Percentiles rank a stretch among this genome's conserved stretches.
Conservation (phyloP, 2,888 invertebrate genomes). For the Parascotia fuliginaria region DNA sequence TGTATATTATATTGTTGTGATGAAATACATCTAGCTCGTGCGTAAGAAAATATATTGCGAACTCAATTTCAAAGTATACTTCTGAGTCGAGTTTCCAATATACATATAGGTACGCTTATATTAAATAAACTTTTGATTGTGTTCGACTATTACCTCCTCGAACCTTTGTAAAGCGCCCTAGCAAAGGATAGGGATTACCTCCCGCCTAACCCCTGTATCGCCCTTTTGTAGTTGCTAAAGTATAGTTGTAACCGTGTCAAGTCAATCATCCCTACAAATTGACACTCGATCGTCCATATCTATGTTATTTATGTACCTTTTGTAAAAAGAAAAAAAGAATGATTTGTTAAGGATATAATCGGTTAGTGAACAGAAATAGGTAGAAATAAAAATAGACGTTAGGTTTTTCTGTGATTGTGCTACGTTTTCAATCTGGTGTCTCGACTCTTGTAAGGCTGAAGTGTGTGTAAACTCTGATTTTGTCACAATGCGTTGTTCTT, state of each 20-base stretch:
- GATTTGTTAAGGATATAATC: background rate
- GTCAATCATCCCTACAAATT: conserved; percentile 8
- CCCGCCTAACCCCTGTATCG: background rate
- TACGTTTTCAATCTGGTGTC: too few species aligned
- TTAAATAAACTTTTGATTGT: conserved; percentile 1
- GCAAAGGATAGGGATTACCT: background rate
- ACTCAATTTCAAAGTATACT: background rate
- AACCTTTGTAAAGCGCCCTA: background rate
- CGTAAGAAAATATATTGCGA: background rate
- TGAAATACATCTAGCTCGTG: background rate
- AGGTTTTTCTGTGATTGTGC: too few species aligned
- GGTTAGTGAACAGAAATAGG: too few species aligned
- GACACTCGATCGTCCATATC: conserved; percentile 6
- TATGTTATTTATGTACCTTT: background rate
- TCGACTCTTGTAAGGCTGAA: too few species aligned
- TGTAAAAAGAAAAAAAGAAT: background rate
- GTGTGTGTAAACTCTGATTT: too few species aligned
- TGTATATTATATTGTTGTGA: background rate
- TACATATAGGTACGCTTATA: background rate
- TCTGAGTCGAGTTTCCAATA: background rate
- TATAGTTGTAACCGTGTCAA: conserved; percentile 6
- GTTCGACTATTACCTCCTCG: background rate
- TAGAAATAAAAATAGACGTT: too few species aligned
- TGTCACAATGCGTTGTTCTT: too few species aligned
- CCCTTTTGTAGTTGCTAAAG: background rate